Percentiles rank a stretch among this genome's conserved stretches.
Evolutionary conservation across 2,113 vertebrate genomes (phyloP).

Genomic region (Progne subis): DNA sequence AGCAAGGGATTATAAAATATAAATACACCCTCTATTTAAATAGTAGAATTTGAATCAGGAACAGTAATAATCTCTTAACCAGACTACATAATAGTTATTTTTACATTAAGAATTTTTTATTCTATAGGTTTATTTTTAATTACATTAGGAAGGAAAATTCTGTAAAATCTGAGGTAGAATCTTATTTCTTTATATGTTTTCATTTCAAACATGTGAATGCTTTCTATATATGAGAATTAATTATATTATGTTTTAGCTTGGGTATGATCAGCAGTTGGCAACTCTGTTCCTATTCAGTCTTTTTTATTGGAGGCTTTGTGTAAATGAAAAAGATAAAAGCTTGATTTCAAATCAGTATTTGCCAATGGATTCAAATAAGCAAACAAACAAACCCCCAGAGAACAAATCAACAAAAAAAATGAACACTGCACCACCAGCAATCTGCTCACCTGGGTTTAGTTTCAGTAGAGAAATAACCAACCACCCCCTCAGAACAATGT

Average conservation of each 20-base stretch:
- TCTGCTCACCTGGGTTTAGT: not conserved
- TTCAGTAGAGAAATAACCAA: not conserved
- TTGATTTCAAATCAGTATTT: not conserved
- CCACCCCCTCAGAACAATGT: not conserved
- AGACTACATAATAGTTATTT: not conserved
- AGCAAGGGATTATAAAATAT: not conserved
- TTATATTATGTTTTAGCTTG: not conserved
- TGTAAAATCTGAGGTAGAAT: not conserved
- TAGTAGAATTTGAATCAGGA: not conserved
- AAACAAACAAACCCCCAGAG: not conserved
- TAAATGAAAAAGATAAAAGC: not conserved
- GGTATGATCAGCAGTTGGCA: not conserved
- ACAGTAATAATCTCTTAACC: not conserved
- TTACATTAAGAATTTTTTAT: not conserved
- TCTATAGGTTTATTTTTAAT: not conserved
- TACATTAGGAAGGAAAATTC: not conserved
- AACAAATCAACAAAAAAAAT: not conserved
- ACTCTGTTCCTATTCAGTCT: not conserved
- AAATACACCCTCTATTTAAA: not conserved
- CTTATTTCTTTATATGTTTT: not conserved
- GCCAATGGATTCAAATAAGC: not conserved
- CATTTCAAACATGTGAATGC: not conserved
- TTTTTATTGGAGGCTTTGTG: not conserved
- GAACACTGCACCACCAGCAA: not conserved
- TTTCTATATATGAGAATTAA: not conserved